Evolutionary conservation across 2,797 vertebrate species (phyloP).

Genomic region (Hipposideros larvatus): DNA sequence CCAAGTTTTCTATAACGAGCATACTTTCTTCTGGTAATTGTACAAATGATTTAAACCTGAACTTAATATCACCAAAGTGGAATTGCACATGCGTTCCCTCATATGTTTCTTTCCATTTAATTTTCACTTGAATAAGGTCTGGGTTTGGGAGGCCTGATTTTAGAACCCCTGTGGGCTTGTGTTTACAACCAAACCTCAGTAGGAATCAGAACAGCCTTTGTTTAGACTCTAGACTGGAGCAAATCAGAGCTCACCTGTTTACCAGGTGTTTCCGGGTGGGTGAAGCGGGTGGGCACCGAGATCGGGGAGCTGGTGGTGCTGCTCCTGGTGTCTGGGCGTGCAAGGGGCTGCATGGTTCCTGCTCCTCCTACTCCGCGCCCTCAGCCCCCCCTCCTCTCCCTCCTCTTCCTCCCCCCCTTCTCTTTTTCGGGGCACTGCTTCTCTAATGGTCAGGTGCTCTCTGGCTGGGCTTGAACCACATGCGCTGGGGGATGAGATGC

Average conservation of each 20-base stretch:
- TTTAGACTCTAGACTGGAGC: not conserved
- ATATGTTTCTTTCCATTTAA: not conserved
- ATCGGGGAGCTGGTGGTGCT: not conserved
- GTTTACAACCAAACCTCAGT: not conserved
- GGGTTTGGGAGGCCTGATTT: not conserved
- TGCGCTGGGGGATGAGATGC: not conserved
- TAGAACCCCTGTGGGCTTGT: not conserved
- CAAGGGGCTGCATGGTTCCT: not conserved
- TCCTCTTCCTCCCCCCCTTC: not conserved
- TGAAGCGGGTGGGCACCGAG: not conserved
- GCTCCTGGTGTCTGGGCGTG: not conserved
- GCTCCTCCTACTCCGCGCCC: too few relatives aligned
- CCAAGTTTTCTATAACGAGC: not conserved
- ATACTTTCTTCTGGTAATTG: constrained; percentile 36
- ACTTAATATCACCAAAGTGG: not conserved
- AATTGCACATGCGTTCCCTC: not conserved
- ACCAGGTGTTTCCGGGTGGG: not conserved
- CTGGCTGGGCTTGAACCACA: not conserved
- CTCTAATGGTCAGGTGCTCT: not conserved
- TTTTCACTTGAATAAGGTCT: not conserved
- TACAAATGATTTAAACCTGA: not conserved
- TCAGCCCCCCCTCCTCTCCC: not conserved
- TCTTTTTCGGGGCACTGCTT: not conserved
- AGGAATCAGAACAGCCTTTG: not conserved
- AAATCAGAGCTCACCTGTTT: not conserved